Evolutionary conservation across 2,797 vertebrate genomes (phyloP), one percentile per base, ranked within the genome.

Genomic region (Periparus ater): DNA sequence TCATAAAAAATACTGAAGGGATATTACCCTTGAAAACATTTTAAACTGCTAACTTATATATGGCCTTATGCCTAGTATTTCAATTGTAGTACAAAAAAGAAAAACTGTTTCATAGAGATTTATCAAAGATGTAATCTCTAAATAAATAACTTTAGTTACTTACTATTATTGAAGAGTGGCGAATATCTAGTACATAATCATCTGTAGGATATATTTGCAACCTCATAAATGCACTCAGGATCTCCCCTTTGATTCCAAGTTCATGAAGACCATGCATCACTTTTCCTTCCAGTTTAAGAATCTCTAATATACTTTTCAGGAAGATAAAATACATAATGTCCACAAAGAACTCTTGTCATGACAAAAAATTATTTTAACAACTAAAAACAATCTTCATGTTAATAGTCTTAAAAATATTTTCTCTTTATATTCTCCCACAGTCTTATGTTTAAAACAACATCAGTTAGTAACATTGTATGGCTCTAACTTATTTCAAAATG

Each of bases 191-290:
- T 0, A 98, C 98, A 30, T 98, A 99, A 91, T 84, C 98, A 67
- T 99, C 98, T 86, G 96, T 95, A 50, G 95, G 82, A 54, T 96
- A 98, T 81, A 98, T 76, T 53, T 98, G 98, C 90, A 99, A 95
- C 71, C 97, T 98, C 93, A 99, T 97, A 95, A 99, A 97, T 93
- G 98, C 98, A 81, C 94, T 97, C 86, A 98, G 97, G 88, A 97
- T 94, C 73, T 98, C 98, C 89, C 97, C 98, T 96, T 97, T 98
- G 88, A 99, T 98, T 70, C 99, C 99, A 55, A 99, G 98, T 87
- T 98, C 99, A 96, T 98, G 98, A 96, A 99, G 99, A n/a, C 99
- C 99, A 95, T 99, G 98, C 97, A 99, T 98, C 55, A 98, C 93
- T 96, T 98, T 98, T 82, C 98, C 99, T 96, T 99, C 99, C 70